phyloP scores from a whole-genome alignment of 1,140 invertebrate species.

The Ceratosolen fusciceps region DNA sequence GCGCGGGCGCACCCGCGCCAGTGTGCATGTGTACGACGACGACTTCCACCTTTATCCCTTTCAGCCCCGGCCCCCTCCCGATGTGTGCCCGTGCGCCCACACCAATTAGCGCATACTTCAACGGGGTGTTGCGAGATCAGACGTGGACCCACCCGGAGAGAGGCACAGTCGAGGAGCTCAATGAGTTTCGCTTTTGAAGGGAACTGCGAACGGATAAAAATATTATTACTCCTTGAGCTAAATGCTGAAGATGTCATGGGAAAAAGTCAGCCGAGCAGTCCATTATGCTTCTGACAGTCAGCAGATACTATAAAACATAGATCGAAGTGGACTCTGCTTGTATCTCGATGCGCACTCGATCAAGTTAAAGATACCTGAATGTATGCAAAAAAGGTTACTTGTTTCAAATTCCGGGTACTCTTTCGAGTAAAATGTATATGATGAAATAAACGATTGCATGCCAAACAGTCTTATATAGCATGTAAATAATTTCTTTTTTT shows the following conservation, averaged over 20 bases:
- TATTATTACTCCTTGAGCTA: constrained; percentile 12
- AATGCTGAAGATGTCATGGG: background rate
- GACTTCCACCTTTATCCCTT: constrained; percentile 7
- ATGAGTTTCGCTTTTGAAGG: constrained; percentile 17
- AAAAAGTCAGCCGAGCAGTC: background rate
- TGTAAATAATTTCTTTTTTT: too few relatives aligned
- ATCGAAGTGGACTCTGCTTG: background rate
- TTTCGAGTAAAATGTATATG: too few relatives aligned
- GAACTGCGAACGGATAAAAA: constrained; percentile 11
- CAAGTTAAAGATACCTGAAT: too few relatives aligned
- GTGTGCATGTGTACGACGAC: background rate
- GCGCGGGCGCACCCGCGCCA: background rate
- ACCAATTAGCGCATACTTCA: constrained; percentile 69
- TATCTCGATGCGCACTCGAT: too few relatives aligned
- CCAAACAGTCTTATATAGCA: too few relatives aligned
- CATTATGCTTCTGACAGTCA: background rate
- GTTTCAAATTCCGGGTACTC: too few relatives aligned
- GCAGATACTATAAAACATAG: background rate
- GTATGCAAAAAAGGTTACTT: too few relatives aligned
- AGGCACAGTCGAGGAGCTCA: background rate
- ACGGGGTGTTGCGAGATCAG: constrained; percentile 52
- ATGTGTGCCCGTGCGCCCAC: constrained; percentile 52
- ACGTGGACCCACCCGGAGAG: constrained; percentile 29
- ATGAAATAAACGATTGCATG: too few relatives aligned
- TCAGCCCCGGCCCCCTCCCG: constrained; percentile 36